Conservation (phyloP, 2,113 vertebrate species). For the Oplegnathus fasciatus region DNA sequence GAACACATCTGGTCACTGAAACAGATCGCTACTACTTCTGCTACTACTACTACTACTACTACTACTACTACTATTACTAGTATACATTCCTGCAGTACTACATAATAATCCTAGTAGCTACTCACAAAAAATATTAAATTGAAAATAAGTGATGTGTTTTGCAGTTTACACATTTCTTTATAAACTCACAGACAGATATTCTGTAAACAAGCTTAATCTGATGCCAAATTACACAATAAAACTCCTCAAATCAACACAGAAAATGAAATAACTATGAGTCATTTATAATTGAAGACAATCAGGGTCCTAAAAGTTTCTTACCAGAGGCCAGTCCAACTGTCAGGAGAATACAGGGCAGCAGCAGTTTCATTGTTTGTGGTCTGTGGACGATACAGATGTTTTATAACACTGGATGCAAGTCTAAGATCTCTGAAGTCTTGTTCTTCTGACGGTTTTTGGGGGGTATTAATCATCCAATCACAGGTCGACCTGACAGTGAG, state of each 20-base stretch:
- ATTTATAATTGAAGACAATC: neutral
- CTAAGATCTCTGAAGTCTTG: constrained; percentile 14
- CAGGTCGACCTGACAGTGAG: neutral
- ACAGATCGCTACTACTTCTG: neutral
- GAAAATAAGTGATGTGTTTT: neutral
- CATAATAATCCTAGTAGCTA: neutral
- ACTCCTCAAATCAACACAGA: neutral
- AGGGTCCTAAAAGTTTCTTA: constrained; percentile 39
- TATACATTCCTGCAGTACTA: neutral
- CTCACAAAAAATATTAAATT: neutral
- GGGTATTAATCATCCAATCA: neutral
- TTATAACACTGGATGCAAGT: neutral
- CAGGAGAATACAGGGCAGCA: constrained; percentile 60
- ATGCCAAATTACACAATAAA: neutral
- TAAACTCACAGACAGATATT: neutral
- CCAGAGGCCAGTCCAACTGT: constrained; percentile 60
- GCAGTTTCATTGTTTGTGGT: constrained; percentile 59
- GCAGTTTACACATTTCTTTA: neutral
- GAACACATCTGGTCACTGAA: constrained; percentile 1
- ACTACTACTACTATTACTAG: neutral
- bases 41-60: neutral
- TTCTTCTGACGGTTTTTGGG: neutral
- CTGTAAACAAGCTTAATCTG: neutral
- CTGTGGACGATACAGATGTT: constrained; percentile 13
- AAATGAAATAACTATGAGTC: neutral